Conservation (phyloP, 1,140 invertebrate species). For the Drosophila orosa region DNA sequence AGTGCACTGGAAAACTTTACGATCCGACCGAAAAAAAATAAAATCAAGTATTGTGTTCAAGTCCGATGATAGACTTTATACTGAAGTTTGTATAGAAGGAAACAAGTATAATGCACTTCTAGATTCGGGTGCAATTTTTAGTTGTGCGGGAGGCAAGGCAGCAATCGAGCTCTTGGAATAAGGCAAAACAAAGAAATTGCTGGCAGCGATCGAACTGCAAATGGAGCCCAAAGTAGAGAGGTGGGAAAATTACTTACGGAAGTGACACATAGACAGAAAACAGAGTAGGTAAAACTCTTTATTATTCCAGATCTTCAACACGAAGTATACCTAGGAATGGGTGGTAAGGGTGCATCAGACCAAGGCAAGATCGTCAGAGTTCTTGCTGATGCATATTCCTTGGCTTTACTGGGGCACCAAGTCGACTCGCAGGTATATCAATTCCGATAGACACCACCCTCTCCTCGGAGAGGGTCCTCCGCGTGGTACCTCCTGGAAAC, state of each 20-base stretch:
- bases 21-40: neutral
- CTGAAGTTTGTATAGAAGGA: neutral
- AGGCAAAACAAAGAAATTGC: conserved; percentile 5
- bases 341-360: too few species aligned
- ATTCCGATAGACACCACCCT: too few species aligned
- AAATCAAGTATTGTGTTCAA: neutral
- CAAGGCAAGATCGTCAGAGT: too few species aligned
- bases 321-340: neutral
- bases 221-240: neutral
- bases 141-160: neutral
- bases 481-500: too few species aligned
- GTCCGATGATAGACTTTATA: too few species aligned
- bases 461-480: too few species aligned
- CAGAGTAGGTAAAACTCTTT: neutral
- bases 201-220: neutral
- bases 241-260: neutral
- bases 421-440: too few species aligned
- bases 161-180: neutral
- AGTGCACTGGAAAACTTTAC: neutral
- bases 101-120: neutral
- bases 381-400: too few species aligned
- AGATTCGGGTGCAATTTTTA: neutral
- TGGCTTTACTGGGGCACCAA: too few species aligned
- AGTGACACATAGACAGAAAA: neutral
- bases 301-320: neutral